Percentiles rank a stretch among this genome's conserved stretches.
These are phyloP conservation scores for Malaclemys terrapin DNA, from an alignment of 2,113 vertebrate genomes.

Conservation along the genomic window DNA sequence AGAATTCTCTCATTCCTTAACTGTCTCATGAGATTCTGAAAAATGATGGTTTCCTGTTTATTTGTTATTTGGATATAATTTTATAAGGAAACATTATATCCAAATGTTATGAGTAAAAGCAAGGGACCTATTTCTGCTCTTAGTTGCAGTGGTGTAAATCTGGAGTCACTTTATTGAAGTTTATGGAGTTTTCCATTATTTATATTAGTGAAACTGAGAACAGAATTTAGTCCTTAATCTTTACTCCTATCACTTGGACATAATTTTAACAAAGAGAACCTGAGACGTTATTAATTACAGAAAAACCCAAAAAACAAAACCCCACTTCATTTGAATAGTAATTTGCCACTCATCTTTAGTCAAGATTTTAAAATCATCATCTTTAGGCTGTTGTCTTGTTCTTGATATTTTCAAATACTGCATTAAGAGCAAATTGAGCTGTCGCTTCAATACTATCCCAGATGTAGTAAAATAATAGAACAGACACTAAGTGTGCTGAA, in stretches of 20 bases:
- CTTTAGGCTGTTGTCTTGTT: neutral
- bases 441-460: neutral
- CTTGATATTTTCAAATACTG: neutral
- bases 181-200: neutral
- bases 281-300: neutral
- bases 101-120: slow-evolving; percentile 16
- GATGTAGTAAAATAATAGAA: neutral
- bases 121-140: neutral
- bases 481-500: neutral
- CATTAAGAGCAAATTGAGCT: neutral
- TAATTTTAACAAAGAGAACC: neutral
- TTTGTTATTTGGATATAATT: neutral
- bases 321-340: neutral
- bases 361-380: neutral
- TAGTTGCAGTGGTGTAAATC: neutral
- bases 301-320: neutral
- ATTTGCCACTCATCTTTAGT: neutral
- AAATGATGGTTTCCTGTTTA: slow-evolving; percentile 63
- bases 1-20: slow-evolving; percentile 43
- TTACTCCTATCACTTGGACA: neutral
- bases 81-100: neutral
- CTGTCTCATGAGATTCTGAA: slow-evolving; percentile 40
- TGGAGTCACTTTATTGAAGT: neutral
- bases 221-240: neutral
- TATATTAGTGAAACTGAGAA: neutral